Percentiles rank a stretch among this genome's conserved stretches.
phyloP scores from a whole-genome alignment of 64 coral and sea anemone genomes.

The Stichodactyla helianthus region DNA sequence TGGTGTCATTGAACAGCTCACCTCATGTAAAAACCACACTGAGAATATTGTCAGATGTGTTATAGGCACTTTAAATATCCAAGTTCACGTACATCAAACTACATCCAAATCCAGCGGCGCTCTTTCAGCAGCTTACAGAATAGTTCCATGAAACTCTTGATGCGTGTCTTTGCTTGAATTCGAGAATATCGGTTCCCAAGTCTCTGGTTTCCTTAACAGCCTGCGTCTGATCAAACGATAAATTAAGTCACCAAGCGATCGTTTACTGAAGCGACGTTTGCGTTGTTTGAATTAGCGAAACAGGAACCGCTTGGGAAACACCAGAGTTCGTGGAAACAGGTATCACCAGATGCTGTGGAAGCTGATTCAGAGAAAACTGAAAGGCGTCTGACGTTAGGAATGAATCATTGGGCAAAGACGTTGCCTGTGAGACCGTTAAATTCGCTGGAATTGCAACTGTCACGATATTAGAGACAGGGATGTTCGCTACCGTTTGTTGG shows the following conservation, averaged over 20 bases:
- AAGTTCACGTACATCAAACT: too few relatives aligned
- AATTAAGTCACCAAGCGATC: background rate
- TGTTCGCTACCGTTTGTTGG: conserved; percentile 21
- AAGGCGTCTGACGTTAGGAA: conserved; percentile 63
- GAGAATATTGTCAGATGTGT: too few relatives aligned
- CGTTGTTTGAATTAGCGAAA: conserved; percentile 59
- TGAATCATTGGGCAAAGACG: conserved; percentile 41
- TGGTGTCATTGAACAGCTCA: too few relatives aligned
- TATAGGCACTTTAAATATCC: too few relatives aligned
- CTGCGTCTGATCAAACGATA: too few relatives aligned
- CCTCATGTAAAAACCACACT: too few relatives aligned
- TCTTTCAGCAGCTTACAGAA: too few relatives aligned
- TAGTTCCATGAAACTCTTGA: too few relatives aligned
- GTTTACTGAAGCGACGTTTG: background rate
- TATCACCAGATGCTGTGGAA: conserved; percentile 13
- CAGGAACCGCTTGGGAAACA: conserved; percentile 55
- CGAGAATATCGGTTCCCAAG: too few relatives aligned
- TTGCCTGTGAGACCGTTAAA: conserved; percentile 30
- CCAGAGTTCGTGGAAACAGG: conserved; percentile 44
- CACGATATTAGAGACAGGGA: conserved; percentile 2
- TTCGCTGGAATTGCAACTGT: conserved; percentile 33
- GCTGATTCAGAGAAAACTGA: conserved; percentile 19
- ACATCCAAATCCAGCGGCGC: too few relatives aligned
- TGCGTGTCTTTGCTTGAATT: too few relatives aligned
- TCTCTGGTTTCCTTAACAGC: too few relatives aligned